Percentiles rank a stretch among this genome's conserved stretches.
phyloP scores from a whole-genome alignment of 2,797 vertebrate genomes.

The Microhierax caerulescens region DNA sequence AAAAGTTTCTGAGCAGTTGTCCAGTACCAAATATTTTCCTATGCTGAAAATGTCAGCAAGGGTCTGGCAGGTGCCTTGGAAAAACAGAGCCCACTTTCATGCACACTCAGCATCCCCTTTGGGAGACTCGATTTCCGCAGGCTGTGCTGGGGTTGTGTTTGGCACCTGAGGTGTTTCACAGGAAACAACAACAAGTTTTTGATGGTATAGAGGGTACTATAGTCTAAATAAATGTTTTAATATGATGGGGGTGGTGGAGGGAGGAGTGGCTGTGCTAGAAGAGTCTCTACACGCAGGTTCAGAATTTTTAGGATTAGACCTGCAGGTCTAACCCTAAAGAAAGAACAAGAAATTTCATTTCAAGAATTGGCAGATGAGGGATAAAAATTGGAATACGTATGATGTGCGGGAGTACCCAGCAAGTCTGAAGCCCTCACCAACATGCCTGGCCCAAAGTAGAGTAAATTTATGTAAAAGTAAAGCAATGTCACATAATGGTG shows the following conservation, averaged over 20 bases:
- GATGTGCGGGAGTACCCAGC: not conserved
- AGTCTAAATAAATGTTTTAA: not conserved
- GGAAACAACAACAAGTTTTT: constrained; percentile 33
- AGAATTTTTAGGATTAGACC: not conserved
- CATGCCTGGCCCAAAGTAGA: not conserved
- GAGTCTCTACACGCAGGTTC: not conserved
- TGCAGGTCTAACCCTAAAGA: not conserved
- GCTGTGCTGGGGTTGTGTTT: constrained; percentile 23
- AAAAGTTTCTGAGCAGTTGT: constrained; percentile 28
- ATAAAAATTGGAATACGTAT: not conserved
- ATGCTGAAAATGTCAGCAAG: constrained; percentile 42
- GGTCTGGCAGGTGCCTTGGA: constrained; percentile 42
- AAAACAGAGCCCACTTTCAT: constrained; percentile 39
- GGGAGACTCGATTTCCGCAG: constrained; percentile 21
- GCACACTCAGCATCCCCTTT: not conserved
- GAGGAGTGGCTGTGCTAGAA: not conserved
- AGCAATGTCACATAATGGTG: fast-evolving
- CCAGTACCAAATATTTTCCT: constrained; percentile 55
- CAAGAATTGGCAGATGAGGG: not conserved
- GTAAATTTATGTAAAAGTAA: not conserved
- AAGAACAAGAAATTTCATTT: not conserved
- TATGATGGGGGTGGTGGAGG: not conserved
- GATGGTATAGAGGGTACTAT: not conserved
- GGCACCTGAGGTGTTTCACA: constrained; percentile 43
- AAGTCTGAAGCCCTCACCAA: not conserved